Percentiles rank a stretch among this genome's conserved stretches.
These are phyloP conservation scores for Leptinotarsa undecemlineata DNA, from an alignment of 1,140 invertebrate genomes.

Conservation along the genomic window DNA sequence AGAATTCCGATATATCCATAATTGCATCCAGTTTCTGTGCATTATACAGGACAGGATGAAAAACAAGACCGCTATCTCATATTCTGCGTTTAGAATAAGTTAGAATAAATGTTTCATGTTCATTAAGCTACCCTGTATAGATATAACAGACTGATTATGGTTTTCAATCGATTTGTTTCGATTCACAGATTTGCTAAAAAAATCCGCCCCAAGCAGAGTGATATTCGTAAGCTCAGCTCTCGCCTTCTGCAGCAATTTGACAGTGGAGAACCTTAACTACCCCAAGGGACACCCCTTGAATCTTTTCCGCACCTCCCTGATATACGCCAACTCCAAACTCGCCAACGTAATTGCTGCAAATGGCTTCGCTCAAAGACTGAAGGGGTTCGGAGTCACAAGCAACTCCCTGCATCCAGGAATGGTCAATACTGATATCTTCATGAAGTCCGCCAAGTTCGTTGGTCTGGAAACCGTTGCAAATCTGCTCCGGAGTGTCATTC, in stretches of 20 bases:
- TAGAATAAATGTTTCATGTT: no score
- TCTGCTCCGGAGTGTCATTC: constrained; percentile 33
- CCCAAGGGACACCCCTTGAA: constrained; percentile 37
- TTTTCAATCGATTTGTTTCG: no score
- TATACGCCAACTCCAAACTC: constrained; percentile 51
- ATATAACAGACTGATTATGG: no score
- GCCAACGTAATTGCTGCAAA: constrained; percentile 50
- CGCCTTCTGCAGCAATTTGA: constrained; percentile 44
- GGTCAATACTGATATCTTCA: constrained; percentile 56
- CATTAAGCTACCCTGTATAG: no score
- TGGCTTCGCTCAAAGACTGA: constrained; percentile 48
- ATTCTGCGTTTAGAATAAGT: no score
- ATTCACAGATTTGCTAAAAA: constrained; percentile 54
- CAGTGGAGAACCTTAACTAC: constrained; percentile 45
- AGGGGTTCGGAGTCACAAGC: constrained; percentile 54
- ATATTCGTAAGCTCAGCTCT: constrained; percentile 49
- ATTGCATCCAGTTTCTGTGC: no score
- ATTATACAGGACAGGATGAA: no score
- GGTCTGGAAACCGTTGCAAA: constrained; percentile 37
- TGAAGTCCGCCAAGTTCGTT: constrained; percentile 37
- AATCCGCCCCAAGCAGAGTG: constrained; percentile 49
- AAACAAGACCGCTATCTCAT: no score
- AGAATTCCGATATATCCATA: no score
- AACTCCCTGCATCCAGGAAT: constrained; percentile 62
- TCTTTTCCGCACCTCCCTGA: constrained; percentile 35